Evolutionary conservation across 2,113 vertebrate species (phyloP), one percentile per base, ranked within the genome.

Genomic region (Onychostruthus taczanowskii): DNA sequence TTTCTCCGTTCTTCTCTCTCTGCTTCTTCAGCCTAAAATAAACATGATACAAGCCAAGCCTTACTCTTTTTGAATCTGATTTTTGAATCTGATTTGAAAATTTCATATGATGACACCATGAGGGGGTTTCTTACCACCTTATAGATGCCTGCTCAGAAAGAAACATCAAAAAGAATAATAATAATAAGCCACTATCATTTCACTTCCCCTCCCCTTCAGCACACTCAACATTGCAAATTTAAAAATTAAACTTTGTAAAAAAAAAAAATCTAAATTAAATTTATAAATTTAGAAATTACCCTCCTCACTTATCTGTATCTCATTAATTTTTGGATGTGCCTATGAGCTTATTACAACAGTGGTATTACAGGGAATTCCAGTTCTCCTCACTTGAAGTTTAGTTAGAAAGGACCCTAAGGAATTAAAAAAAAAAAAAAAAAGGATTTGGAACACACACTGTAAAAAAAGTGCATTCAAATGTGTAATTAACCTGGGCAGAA

Each of bases 1-100:
- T 98, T 98, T 96, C 95, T 99, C 85, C 99, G 97, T 83, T 99
- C 99, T 94, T 99, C 99, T 23, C 99, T 97, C 88, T 99, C 99
- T 66, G 99, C 99, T 96, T 98, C 96, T 94, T 99, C 99, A 16
- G 98, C 98, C 99, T 99, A 23, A 84, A 67, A 61, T 75, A 37
- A 27, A 52, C 11, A 46, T 13, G 2, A 73, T 15, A 41, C 52
- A 80, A 78, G 41, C 7, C 47, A 81, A 87, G 30, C 30, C 2
- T 95, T 63, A 72, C 15, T 67, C 81, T 33, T 77, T 46, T 59
- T 63, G 14, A 62, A 66, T 14, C 56, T 1, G 31, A 41, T 41
- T 41, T 41, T 41, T 41, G 41, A 41, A 41, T 41, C 41, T 41
- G 2, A 41, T 18, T 44, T 76, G 47, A 15, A 3, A 16, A 91